phyloP scores from a whole-genome alignment of 1,140 invertebrate species.

The Stegodyphus mimosarum region DNA sequence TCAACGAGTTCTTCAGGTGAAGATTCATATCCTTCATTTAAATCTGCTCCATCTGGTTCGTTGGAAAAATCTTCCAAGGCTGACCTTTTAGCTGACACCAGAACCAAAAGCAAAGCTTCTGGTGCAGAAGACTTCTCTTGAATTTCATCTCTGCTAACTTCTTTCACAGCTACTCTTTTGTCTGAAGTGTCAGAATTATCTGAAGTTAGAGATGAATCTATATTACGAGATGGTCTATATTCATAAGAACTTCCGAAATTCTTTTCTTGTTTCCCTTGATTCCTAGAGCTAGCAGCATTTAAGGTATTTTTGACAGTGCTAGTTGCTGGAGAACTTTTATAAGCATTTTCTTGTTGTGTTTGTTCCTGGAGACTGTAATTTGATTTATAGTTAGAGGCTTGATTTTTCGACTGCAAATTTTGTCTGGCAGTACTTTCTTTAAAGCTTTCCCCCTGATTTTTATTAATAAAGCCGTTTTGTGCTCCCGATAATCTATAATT shows the following conservation, averaged over 20 bases:
- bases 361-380: no score
- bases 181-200: not conserved
- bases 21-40: not conserved
- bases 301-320: not conserved
- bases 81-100: conserved; percentile 5
- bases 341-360: no score
- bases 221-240: not conserved
- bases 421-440: no score
- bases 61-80: not conserved
- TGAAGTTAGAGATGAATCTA: not conserved
- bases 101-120: conserved; percentile 18
- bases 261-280: not conserved
- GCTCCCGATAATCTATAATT: no score
- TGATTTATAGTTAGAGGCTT: no score
- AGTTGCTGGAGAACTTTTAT: no score
- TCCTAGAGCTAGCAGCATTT: not conserved
- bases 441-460: no score
- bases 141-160: not conserved
- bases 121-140: not conserved
- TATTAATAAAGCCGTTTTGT: no score
- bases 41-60: not conserved
- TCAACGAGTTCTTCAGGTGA: not conserved
- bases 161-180: not conserved
- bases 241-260: not conserved
- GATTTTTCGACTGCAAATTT: no score